Evolutionary conservation across 2,888 invertebrate species (phyloP).

Genomic region (Copidosoma aretas): DNA sequence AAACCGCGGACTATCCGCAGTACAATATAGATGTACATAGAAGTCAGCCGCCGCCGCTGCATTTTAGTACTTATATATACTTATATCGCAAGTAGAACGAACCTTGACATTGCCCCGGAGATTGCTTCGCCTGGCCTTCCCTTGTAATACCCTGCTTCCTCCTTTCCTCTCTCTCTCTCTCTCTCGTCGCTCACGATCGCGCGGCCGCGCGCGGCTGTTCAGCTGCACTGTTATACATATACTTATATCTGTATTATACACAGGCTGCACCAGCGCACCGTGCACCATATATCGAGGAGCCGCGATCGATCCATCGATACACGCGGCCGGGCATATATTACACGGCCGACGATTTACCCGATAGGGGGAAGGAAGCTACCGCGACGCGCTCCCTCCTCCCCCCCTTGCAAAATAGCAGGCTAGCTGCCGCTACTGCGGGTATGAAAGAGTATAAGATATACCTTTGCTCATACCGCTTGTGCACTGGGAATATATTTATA

Average conservation of each 20-base stretch:
- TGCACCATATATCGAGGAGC: background rate
- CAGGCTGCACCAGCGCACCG: too few relatives aligned
- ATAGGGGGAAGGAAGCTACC: background rate
- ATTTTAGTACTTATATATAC: too few relatives aligned
- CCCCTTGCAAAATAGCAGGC: background rate
- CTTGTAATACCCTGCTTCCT: too few relatives aligned
- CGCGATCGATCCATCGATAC: background rate
- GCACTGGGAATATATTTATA: too few relatives aligned
- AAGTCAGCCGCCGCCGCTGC: background rate
- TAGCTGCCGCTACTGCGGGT: background rate
- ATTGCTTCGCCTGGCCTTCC: slow-evolving; percentile 16
- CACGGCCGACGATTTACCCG: slow-evolving; percentile 12
- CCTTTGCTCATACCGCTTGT: too few relatives aligned
- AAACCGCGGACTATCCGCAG: background rate
- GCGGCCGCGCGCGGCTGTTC: background rate
- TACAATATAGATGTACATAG: background rate
- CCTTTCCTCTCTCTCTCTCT: too few relatives aligned
- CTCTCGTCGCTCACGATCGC: background rate
- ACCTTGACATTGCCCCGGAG: slow-evolving; percentile 35
- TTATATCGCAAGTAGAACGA: slow-evolving; percentile 35
- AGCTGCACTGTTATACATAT: too few relatives aligned
- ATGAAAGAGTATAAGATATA: too few relatives aligned
- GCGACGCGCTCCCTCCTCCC: background rate
- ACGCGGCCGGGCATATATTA: too few relatives aligned
- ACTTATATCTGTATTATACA: too few relatives aligned